Evolutionary conservation across 2,113 vertebrate species (phyloP), one percentile per base, ranked within the genome.

Genomic region (Variabilichromis moorii): DNA sequence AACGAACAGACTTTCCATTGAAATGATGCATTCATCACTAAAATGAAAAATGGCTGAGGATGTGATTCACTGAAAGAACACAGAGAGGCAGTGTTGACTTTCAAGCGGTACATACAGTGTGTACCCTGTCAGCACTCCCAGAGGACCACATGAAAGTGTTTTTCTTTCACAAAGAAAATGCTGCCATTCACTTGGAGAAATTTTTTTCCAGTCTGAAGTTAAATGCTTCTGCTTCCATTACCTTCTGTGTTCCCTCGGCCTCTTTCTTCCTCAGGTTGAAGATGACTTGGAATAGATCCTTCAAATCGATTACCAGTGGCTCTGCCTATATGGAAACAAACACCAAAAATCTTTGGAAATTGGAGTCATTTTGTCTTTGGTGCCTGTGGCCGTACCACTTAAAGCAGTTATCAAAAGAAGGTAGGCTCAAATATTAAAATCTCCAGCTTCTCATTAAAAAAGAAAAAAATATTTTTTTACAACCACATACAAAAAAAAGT

Each of bases 201-300:
- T 0, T 1, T 7, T 47, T 81, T 76, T 61, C 86, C 81, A 63
- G 17, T 81, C 35, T 26, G 4, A 50, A 40, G 79, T 76, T 21
- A 28, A 71, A 71, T 26, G 66, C 0, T 21, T 66, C 4, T 66
- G 61, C 19, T 14, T 68, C n/a, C 4, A 33, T 5, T 78, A 95
- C 98, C 96, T 97, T 98, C 93, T 97, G 96, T 83, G 97, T 96
- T 54, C 94, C 86, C 24, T 98, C 97, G 2, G 97, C 96, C 88
- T 99, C 98, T 24, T 98, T 98, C 93, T 98, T 98, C 95, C 96
- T 99, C 91, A 97, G 89, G 81, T 99, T 99, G 90, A 98, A 99
- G 90, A 99, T 98, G 89, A 99, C 94, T 89, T 99, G 98, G 89
- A 99, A 99, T 28, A 99, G 97, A 88, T 99, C 98, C 93, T 99